phyloP scores from a whole-genome alignment of 2,888 invertebrate species.

The Amphimallon solstitiale region DNA sequence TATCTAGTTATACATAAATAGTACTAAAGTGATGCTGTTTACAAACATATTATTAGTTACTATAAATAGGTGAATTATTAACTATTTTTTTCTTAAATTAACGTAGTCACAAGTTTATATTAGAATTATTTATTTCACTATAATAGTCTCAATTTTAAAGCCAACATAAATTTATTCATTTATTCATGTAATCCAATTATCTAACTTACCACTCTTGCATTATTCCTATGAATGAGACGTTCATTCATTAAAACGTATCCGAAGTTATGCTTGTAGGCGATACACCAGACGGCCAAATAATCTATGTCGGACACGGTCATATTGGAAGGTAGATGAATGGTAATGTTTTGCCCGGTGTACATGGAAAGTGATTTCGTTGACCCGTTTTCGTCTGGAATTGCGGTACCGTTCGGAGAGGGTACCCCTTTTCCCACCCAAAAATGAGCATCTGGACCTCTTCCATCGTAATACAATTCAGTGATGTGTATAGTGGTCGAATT shows the following conservation, averaged over 20 bases:
- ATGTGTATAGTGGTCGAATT: conserved; percentile 44
- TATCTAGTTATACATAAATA: no score
- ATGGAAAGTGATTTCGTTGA: conserved; percentile 27
- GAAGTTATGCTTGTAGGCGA: conserved; percentile 34
- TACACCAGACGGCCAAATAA: conserved; percentile 47
- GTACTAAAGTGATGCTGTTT: no score
- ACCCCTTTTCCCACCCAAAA: conserved; percentile 47
- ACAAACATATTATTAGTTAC: no score
- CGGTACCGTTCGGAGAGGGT: conserved; percentile 38
- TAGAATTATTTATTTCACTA: no score
- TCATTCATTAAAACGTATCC: conserved; percentile 37
- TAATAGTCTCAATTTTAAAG: no score
- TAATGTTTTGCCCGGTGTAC: conserved; percentile 41
- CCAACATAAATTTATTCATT: no score
- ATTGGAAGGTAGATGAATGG: conserved; percentile 41
- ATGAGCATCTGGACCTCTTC: conserved; percentile 45
- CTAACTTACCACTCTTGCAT: conserved; percentile 29
- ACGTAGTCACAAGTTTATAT: no score
- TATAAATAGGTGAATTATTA: no score
- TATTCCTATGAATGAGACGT: conserved; percentile 12
- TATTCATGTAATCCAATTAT: no score
- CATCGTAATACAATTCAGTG: conserved; percentile 46
- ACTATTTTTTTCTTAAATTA: no score
- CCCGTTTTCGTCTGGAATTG: conserved; percentile 39
- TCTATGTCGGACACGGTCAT: conserved; percentile 45